These are phyloP conservation scores for Choreutis nemorana DNA, from an alignment of 2,888 invertebrate species.

Conservation along the genomic window DNA sequence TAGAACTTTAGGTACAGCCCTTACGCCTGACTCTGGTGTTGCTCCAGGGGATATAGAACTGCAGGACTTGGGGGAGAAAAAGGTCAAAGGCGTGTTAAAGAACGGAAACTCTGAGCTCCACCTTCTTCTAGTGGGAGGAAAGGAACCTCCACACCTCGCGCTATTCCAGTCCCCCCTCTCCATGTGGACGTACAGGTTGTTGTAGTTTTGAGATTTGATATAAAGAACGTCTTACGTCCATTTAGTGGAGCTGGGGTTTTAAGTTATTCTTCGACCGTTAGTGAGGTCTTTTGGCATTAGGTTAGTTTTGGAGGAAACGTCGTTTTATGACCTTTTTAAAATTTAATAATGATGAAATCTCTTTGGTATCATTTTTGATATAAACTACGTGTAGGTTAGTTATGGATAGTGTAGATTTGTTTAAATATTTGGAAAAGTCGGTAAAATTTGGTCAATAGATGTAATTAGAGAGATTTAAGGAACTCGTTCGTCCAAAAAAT, in stretches of 20 bases:
- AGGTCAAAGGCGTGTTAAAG: conserved; percentile 19
- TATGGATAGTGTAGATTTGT: no score
- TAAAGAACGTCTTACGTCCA: conserved; percentile 5
- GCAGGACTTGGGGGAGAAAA: conserved; percentile 27
- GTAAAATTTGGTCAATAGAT: no score
- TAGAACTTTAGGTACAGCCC: conserved; percentile 73
- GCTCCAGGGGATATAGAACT: conserved; percentile 47
- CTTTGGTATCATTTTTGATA: no score
- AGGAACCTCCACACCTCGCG: conserved; percentile 80
- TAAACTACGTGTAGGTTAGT: no score
- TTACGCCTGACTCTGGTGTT: conserved; percentile 71
- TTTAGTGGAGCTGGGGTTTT: conserved; percentile 3
- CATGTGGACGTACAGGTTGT: conserved; percentile 77
- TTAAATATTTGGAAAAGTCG: no score
- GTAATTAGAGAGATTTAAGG: no score
- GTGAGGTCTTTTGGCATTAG: no score
- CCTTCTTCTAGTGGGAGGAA: conserved; percentile 74
- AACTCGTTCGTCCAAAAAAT: no score
- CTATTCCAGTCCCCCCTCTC: conserved; percentile 79
- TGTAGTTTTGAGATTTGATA: conserved; percentile 20
- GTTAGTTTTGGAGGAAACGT: no score
- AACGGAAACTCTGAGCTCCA: conserved; percentile 33
- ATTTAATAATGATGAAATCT: no score
- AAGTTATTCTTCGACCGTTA: no score
- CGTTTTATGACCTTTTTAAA: no score